Conservation (phyloP, 2,797 vertebrate genomes). For the Oryzias sinensis region DNA sequence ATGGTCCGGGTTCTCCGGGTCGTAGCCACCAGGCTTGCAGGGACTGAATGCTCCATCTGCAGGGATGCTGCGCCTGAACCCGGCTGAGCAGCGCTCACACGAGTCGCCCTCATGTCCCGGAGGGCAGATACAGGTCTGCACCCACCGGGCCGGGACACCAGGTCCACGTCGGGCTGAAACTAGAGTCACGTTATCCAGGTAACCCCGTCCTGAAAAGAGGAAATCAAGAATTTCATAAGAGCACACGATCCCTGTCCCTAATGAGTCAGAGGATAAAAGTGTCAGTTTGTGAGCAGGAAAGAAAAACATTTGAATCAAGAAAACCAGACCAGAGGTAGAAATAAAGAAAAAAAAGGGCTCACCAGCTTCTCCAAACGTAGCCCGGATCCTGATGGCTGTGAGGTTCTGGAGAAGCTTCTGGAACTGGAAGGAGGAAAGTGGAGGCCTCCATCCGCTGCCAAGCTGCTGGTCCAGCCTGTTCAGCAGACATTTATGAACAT, state of each 20-base stretch:
- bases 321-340: background rate
- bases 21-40: slow-evolving; percentile 85
- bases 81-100: slow-evolving; percentile 84
- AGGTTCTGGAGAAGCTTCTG: slow-evolving; percentile 88
- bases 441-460: slow-evolving; percentile 85
- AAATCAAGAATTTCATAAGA: background rate
- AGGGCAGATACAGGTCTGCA: slow-evolving; percentile 85
- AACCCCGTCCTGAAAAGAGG: slow-evolving; percentile 82
- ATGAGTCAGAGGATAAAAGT: background rate
- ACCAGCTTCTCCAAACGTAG: slow-evolving; percentile 91
- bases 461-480: slow-evolving; percentile 84
- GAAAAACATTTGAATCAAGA: no score
- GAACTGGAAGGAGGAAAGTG: slow-evolving; percentile 82
- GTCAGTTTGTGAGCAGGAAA: no score
- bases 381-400: slow-evolving; percentile 87
- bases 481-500: background rate
- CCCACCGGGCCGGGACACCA: slow-evolving; percentile 83
- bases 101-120: slow-evolving; percentile 80
- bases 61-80: slow-evolving; percentile 78
- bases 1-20: slow-evolving; percentile 89
- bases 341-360: slow-evolving; percentile 9
- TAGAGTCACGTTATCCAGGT: slow-evolving; percentile 84
- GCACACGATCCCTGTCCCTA: background rate
- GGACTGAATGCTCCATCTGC: slow-evolving; percentile 75
- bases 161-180: slow-evolving; percentile 75